Evolutionary conservation across 2,797 vertebrate species (phyloP).

Genomic region (Acanthurus tractus): DNA sequence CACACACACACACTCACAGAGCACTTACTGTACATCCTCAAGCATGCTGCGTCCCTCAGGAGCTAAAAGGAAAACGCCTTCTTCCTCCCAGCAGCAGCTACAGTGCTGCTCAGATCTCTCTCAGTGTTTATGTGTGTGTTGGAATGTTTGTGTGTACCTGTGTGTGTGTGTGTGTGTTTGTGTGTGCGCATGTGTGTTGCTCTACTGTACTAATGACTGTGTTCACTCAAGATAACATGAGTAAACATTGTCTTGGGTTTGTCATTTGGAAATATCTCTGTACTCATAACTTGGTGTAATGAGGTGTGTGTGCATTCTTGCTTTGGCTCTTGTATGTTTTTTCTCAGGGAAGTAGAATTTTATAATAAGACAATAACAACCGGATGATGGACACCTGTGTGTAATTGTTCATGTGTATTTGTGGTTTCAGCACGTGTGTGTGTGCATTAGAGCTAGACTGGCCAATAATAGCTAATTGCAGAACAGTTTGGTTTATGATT

Average conservation of each 20-base stretch:
- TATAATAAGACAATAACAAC: neutral
- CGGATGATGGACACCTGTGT: neutral
- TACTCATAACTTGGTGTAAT: neutral
- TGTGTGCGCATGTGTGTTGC: slow-evolving; percentile 17
- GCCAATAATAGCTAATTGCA: too few species aligned
- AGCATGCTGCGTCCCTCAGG: slow-evolving; percentile 73
- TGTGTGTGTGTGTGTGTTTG: slow-evolving; percentile 3
- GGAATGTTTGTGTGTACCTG: slow-evolving; percentile 6
- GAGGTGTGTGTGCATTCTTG: neutral
- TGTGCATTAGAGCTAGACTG: neutral
- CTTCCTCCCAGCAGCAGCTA: slow-evolving; percentile 69
- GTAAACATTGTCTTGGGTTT: slow-evolving; percentile 33
- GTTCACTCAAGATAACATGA: slow-evolving; percentile 39
- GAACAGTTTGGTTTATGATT: too few species aligned
- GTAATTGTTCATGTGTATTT: neutral
- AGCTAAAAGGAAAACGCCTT: slow-evolving; percentile 74
- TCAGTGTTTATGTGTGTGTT: slow-evolving; percentile 32
- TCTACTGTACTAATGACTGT: slow-evolving; percentile 25
- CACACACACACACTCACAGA: slow-evolving; percentile 50
- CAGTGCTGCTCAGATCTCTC: slow-evolving; percentile 29
- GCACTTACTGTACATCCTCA: slow-evolving; percentile 80
- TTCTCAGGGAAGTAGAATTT: neutral
- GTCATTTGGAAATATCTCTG: slow-evolving; percentile 30
- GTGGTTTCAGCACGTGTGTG: neutral
- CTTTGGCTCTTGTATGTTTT: slow-evolving; percentile 4